Conservation (phyloP, 2,113 vertebrate species). For the Acanthisitta chloris region DNA sequence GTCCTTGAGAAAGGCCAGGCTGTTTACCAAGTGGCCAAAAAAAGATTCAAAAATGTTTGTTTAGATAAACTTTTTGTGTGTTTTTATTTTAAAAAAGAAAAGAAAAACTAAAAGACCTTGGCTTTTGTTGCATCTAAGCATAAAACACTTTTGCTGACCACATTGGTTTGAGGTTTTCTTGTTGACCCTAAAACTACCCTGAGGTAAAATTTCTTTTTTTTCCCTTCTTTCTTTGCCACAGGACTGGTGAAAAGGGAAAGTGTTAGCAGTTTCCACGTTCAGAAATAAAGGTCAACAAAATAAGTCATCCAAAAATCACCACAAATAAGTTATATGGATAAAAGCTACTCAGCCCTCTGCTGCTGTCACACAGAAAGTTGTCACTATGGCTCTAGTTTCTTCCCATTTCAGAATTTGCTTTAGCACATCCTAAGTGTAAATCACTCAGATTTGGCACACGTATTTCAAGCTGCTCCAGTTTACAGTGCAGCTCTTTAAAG, state of each 20-base stretch:
- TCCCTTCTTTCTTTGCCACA: neutral
- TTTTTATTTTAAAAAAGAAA: neutral
- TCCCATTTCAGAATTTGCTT: neutral
- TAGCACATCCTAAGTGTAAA: neutral
- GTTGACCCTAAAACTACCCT: neutral
- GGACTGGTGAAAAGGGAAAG: constrained; percentile 1
- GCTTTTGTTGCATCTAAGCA: neutral
- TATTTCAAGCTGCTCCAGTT: neutral
- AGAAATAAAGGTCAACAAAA: neutral
- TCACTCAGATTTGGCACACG: neutral
- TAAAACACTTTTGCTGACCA: constrained; percentile 16
- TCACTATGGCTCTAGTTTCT: neutral
- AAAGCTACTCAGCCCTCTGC: neutral
- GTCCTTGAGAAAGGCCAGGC: neutral
- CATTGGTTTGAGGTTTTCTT: neutral
- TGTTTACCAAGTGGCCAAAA: neutral
- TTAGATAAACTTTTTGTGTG: neutral
- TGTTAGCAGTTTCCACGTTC: constrained; percentile 7
- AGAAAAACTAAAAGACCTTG: neutral
- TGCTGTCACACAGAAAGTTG: neutral
- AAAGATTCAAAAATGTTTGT: neutral
- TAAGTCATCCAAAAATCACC: neutral
- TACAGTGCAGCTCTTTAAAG: neutral
- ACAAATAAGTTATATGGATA: rapidly evolving
- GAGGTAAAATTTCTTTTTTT: neutral